These are phyloP conservation scores for Ophthalmolycus amberensis DNA, from an alignment of 2,113 vertebrate genomes.

Conservation along the genomic window DNA sequence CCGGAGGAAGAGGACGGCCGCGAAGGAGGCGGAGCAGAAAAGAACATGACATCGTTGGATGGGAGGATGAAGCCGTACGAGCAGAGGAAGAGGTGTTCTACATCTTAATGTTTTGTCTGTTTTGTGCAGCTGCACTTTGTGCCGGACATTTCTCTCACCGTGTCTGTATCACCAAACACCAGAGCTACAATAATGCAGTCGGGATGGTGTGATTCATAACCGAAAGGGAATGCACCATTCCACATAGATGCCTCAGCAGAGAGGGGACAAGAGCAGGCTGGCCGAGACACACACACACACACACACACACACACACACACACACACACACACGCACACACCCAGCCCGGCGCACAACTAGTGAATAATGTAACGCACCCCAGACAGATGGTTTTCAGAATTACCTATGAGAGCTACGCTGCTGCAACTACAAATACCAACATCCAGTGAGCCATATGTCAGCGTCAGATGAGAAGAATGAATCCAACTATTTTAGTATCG, in stretches of 20 bases:
- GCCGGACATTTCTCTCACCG: conserved; percentile 4
- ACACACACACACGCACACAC: neutral
- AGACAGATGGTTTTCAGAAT: conserved; percentile 68
- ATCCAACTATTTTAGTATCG: conserved; percentile 39
- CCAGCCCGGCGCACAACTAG: conserved; percentile 23
- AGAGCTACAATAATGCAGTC: neutral
- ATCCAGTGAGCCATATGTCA: conserved; percentile 36
- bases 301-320: neutral
- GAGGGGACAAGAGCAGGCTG: conserved; percentile 36
- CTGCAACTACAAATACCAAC: conserved; percentile 50
- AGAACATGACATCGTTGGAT: conserved; percentile 1
- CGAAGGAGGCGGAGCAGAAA: conserved; percentile 15
- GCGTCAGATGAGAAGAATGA: conserved; percentile 46
- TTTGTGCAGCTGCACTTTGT: conserved; percentile 22
- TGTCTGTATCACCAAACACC: conserved; percentile 9
- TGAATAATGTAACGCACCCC: conserved; percentile 72
- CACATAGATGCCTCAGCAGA: conserved; percentile 52
- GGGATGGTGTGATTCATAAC: conserved; percentile 17
- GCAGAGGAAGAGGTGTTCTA: neutral
- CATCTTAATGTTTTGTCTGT: conserved; percentile 4
- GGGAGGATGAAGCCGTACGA: neutral
- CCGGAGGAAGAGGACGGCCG: conserved; percentile 8
- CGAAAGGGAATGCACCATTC: conserved; percentile 32
- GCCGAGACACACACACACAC: conserved; percentile 13
- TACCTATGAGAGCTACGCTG: conserved; percentile 51